Percentiles rank a stretch among this genome's conserved stretches.
Evolutionary conservation across 1,140 invertebrate species (phyloP).

Genomic region (Meloidogyne hapla): DNA sequence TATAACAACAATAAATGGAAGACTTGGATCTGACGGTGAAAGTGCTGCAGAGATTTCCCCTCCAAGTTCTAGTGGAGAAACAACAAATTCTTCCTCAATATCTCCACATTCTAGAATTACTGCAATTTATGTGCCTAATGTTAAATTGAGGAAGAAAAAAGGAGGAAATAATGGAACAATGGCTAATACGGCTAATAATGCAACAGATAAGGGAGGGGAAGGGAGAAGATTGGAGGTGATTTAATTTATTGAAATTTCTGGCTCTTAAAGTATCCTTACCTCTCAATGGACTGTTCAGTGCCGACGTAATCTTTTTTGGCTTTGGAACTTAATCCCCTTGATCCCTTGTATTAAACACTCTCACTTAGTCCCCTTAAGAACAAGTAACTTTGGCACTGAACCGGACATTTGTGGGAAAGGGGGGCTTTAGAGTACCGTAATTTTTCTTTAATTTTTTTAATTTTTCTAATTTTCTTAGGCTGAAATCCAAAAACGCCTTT

Average conservation of each 20-base stretch:
- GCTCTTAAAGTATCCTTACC: too few species aligned
- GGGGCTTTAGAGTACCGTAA: too few species aligned
- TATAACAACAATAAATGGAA: not conserved
- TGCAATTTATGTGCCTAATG: conserved; percentile 55
- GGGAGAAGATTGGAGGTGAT: conserved; percentile 54
- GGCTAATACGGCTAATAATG: conserved; percentile 28
- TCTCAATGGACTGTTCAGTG: too few species aligned
- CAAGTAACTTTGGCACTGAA: too few species aligned
- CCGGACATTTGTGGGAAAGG: too few species aligned
- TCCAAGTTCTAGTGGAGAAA: conserved; percentile 57
- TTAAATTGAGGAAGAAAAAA: conserved; percentile 61
- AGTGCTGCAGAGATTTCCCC: conserved; percentile 64
- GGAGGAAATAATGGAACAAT: conserved; percentile 4
- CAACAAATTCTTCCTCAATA: not conserved
- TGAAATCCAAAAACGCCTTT: conserved; percentile 67
- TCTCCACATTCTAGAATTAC: not conserved
- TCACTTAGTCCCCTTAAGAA: too few species aligned
- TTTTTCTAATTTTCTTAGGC: conserved; percentile 41
- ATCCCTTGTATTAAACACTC: too few species aligned
- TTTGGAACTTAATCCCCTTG: too few species aligned
- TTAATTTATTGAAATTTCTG: too few species aligned
- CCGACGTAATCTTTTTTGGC: too few species aligned
- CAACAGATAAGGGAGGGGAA: conserved; percentile 62
- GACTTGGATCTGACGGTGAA: conserved; percentile 65
- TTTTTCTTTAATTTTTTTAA: too few species aligned